Conservation (phyloP, 2,797 vertebrate genomes). For the Antennarius maculatus region DNA sequence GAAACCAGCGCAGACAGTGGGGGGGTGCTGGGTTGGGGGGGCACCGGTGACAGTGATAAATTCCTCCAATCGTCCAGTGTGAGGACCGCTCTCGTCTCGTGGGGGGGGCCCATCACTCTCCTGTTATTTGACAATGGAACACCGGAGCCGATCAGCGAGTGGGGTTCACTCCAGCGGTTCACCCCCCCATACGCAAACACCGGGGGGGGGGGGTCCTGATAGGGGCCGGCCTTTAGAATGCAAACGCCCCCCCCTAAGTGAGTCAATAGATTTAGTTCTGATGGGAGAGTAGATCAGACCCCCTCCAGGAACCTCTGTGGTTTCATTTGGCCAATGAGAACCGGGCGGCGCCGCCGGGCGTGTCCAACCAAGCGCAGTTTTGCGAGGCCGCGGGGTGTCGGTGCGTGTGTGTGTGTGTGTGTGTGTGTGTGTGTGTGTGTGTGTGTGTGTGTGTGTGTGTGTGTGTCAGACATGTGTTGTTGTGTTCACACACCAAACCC, state of each 20-base stretch:
- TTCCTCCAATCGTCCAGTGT: conserved; percentile 75
- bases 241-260: conserved; percentile 47
- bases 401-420: no score
- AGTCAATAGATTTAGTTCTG: no score
- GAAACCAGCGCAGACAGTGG: conserved; percentile 61
- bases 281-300: no score
- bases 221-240: conserved; percentile 63
- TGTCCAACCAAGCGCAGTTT: no score
- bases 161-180: conserved; percentile 67
- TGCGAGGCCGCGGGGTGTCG: no score
- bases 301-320: no score
- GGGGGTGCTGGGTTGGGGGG: background rate
- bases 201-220: conserved; percentile 60
- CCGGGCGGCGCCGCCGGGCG: no score
- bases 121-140: conserved; percentile 80
- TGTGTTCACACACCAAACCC: conserved; percentile 55
- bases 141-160: conserved; percentile 62
- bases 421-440: no score
- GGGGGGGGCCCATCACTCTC: conserved; percentile 77
- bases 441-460: no score
- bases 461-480: background rate
- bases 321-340: no score
- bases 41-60: conserved; percentile 76
- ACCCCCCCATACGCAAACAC: conserved; percentile 73
- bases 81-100: conserved; percentile 76